These are phyloP conservation scores for Ptychadena robeensis DNA, from an alignment of 2,797 vertebrate genomes.

Conservation along the genomic window DNA sequence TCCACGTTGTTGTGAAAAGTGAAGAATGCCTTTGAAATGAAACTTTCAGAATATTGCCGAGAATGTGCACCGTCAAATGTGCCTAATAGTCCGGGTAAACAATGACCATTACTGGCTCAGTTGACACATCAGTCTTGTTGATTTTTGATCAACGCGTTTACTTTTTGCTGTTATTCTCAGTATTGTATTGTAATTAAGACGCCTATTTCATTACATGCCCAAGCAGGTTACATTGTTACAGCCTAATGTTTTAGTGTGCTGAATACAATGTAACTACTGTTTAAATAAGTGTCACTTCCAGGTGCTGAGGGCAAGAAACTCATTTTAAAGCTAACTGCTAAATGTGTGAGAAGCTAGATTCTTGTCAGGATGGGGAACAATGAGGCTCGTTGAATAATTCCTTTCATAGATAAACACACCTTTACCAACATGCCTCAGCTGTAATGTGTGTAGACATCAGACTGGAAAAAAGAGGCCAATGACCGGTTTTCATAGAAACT, in stretches of 20 bases:
- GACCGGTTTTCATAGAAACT: no score
- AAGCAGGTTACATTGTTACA: conserved; percentile 1
- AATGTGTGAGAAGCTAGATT: neutral
- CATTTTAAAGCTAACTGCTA: neutral
- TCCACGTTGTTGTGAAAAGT: neutral
- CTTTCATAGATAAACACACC: neutral
- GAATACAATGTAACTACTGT: conserved; percentile 24
- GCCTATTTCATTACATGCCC: conserved; percentile 6
- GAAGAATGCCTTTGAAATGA: neutral
- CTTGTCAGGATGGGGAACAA: neutral
- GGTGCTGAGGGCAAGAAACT: neutral
- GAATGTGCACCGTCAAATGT: neutral
- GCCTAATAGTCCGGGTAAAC: neutral
- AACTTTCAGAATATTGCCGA: neutral
- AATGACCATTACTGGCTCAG: neutral
- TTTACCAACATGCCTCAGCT: neutral
- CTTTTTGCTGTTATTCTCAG: conserved; percentile 17
- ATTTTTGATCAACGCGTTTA: conserved; percentile 15
- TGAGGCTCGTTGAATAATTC: neutral
- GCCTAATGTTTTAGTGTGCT: neutral
- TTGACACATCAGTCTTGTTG: conserved; percentile 22
- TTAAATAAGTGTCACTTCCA: conserved; percentile 20
- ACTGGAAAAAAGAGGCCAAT: neutral
- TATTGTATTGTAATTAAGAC: conserved; percentile 51
- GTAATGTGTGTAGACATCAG: neutral